Percentiles rank a stretch among this genome's conserved stretches.
Evolutionary conservation across 2,113 vertebrate genomes (phyloP).

Genomic region (Neolamprologus longior): DNA sequence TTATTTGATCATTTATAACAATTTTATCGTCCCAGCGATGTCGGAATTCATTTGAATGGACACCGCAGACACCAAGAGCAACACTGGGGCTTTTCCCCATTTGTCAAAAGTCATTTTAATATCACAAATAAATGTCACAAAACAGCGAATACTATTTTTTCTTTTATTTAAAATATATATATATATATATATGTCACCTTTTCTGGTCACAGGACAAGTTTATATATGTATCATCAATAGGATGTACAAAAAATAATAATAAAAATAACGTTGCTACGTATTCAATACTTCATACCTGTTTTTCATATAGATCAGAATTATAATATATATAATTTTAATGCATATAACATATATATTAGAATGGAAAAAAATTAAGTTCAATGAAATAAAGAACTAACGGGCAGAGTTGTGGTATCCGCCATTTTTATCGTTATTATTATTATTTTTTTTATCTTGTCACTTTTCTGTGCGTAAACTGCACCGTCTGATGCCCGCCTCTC

Average conservation of each 20-base stretch:
- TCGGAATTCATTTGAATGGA: not conserved
- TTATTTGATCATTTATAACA: not conserved
- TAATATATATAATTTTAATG: not conserved
- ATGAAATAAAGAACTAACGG: not conserved
- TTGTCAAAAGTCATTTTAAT: not conserved
- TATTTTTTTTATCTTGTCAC: not conserved
- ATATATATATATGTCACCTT: not conserved
- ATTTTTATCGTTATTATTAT: not conserved
- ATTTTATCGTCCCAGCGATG: not conserved
- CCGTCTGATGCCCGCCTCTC: not conserved
- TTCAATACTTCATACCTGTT: not conserved
- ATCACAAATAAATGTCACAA: not conserved
- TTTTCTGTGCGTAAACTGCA: not conserved
- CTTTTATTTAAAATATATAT: not conserved
- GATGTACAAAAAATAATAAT: not conserved
- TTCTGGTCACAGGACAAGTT: not conserved
- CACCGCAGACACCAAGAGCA: not conserved
- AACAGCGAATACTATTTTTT: not conserved
- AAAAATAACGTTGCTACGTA: not conserved
- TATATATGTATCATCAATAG: not conserved
- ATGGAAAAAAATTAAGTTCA: accelerated
- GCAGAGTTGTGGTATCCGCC: not conserved
- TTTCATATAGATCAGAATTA: not conserved
- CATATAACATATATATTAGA: not conserved
- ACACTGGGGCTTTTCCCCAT: accelerated